Evolutionary conservation across 2,888 invertebrate species (phyloP).

Genomic region (Pseudococcus viburni): DNA sequence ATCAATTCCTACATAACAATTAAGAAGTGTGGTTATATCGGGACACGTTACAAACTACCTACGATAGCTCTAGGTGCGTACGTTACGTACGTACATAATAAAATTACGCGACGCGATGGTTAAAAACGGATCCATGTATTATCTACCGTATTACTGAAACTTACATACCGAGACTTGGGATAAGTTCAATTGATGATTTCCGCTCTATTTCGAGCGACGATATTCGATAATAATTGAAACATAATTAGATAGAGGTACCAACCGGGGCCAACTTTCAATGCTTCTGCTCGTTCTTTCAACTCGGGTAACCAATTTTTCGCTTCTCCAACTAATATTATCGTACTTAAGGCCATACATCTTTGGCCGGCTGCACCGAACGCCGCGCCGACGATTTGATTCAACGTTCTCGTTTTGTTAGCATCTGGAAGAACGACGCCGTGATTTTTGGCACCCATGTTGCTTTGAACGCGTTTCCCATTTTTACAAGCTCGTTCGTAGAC

Average conservation of each 20-base stretch:
- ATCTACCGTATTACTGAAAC: background rate
- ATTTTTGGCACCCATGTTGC: slow-evolving; percentile 99
- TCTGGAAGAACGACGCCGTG: slow-evolving; percentile 98
- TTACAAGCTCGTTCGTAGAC: slow-evolving; percentile 91
- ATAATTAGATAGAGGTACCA: slow-evolving; percentile 66
- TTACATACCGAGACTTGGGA: background rate
- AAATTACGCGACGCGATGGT: background rate
- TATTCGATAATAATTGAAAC: background rate
- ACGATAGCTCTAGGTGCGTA: background rate
- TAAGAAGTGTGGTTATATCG: background rate
- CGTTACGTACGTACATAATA: background rate
- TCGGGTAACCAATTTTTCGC: slow-evolving; percentile 96
- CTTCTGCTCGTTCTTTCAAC: slow-evolving; percentile 84
- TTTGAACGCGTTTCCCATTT: slow-evolving; percentile 94
- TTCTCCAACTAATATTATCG: slow-evolving; percentile 92
- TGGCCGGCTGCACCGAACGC: slow-evolving; percentile 99
- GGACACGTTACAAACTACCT: background rate
- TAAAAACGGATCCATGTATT: no score
- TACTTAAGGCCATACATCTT: slow-evolving; percentile 98
- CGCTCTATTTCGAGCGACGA: background rate
- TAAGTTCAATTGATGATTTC: slow-evolving; percentile 28
- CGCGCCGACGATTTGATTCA: slow-evolving; percentile 93
- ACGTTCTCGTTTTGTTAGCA: slow-evolving; percentile 95
- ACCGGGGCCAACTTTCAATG: slow-evolving; percentile 91
- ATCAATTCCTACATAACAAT: slow-evolving; percentile 76